Percentiles rank a stretch among this genome's conserved stretches.
phyloP scores from a whole-genome alignment of 2,113 vertebrate genomes.

The Silurus asotus region DNA sequence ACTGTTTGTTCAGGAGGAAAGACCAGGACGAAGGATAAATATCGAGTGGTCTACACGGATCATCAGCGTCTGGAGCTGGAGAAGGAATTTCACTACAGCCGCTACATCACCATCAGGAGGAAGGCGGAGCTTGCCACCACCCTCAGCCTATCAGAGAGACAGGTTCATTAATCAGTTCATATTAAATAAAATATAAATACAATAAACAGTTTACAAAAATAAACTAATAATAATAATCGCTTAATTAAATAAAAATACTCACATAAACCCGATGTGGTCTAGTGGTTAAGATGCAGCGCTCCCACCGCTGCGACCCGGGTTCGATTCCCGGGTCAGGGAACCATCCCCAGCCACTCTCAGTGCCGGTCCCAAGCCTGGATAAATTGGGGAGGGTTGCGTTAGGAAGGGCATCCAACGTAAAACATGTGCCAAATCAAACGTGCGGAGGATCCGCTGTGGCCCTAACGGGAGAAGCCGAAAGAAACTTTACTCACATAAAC shows the following conservation, averaged over 20 bases:
- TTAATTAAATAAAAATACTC: neutral
- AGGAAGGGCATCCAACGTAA: too few relatives aligned
- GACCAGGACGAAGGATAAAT: conserved; percentile 95
- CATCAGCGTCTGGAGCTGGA: conserved; percentile 91
- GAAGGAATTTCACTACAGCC: conserved; percentile 95
- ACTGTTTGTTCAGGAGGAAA: conserved; percentile 74
- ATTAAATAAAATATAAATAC: neutral
- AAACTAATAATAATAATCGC: neutral
- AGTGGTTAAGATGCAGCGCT: too few relatives aligned
- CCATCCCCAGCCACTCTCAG: too few relatives aligned
- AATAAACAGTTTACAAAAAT: neutral
- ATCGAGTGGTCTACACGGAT: conserved; percentile 93
- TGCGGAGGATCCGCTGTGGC: too few relatives aligned
- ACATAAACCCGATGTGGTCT: too few relatives aligned
- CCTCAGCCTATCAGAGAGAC: conserved; percentile 88
- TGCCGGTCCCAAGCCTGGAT: too few relatives aligned
- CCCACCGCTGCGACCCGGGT: too few relatives aligned
- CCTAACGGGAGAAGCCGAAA: too few relatives aligned
- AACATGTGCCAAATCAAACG: too few relatives aligned
- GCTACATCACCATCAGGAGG: conserved; percentile 94
- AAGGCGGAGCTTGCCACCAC: conserved; percentile 86
- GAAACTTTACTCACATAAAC: too few relatives aligned
- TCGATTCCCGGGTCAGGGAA: too few relatives aligned
- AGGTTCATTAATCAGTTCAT: conserved; percentile 72
- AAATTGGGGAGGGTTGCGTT: too few relatives aligned